Conservation (phyloP, 2,888 invertebrate genomes). For the Bellardia pandia region DNA sequence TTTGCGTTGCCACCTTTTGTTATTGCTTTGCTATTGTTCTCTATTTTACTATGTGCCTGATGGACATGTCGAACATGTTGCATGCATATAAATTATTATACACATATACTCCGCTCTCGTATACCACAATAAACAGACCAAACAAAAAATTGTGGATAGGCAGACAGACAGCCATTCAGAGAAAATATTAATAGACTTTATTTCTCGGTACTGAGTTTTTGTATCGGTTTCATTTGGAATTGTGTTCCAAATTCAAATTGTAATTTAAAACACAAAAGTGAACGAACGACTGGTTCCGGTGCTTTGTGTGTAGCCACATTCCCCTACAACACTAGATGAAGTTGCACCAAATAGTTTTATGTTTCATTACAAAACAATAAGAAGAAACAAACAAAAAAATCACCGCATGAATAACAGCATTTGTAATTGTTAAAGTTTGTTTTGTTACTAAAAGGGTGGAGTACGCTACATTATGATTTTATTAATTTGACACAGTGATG, state of each 20-base stretch:
- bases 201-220: background rate
- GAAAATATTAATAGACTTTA: constrained; percentile 16
- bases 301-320: constrained; percentile 25
- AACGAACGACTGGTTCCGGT: constrained; percentile 39
- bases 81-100: constrained; percentile 49
- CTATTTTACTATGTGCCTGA: constrained; percentile 35
- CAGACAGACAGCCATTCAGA: background rate
- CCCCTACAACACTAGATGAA: constrained; percentile 21
- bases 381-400: background rate
- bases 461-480: background rate
- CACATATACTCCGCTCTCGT: background rate
- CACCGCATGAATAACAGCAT: constrained; percentile 15
- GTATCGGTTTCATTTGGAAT: constrained; percentile 23
- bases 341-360: constrained; percentile 30
- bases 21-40: constrained; percentile 46
- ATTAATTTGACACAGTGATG: constrained; percentile 1
- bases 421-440: constrained; percentile 11
- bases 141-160: constrained; percentile 1
- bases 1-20: constrained; percentile 19
- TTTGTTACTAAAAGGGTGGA: constrained; percentile 33
- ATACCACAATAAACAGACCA: background rate
- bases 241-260: constrained; percentile 36
- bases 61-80: constrained; percentile 59
- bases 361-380: constrained; percentile 14
- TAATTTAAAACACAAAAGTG: constrained; percentile 49